Base-by-base conservation (phyloP, 2,113 vertebrate genomes). In the Dryoscopus gambensis region DNA sequence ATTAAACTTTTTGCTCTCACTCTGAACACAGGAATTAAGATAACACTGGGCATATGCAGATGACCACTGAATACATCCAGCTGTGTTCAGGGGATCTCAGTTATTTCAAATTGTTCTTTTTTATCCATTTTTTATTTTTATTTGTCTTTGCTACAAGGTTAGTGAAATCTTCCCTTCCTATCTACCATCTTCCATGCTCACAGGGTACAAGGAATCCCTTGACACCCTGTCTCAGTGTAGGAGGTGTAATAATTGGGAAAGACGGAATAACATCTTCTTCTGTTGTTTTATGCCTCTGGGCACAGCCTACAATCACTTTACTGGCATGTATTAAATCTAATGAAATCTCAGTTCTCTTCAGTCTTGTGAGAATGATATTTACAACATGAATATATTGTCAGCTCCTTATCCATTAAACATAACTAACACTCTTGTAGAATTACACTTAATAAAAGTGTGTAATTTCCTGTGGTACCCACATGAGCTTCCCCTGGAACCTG, bases 221-320 rank as follows among this genome's bases (percentile, higher is more conserved):
- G 82, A 46, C 55, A 80, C 23, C 21, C 31, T 15, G 11, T 30
- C 59, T 79, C 55, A 59, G 30, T 27, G 79, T 93, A 80, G 92
- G 85, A 91, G 64, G 63, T 88, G 46, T 94, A 93, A 73, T 82
- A 59, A 65, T 85, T 93, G 40, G 62, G 63, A 80, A 87, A 92
- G 63, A 11, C 3, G 70, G 75, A 92, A 88, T 90, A 80, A 69
- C 37, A 53, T 93, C n/a, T 27, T 90, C 46, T 47, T 70, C 62
- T 73, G 65, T 89, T 94, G 75, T 65, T 63, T 82, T 92, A 52
- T 59, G 88, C 96, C 67, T 90, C 90, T 92, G 59, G 90, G 83
- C 60, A 62, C 78, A 92, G 92, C 79, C 74, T 84, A 33, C 71
- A 90, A 57, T 92, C 35, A 30, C 79, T 94, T 73, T 65, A 60